Evolutionary conservation across 2,113 vertebrate genomes (phyloP).

Genomic region (Amphiprion percula): DNA sequence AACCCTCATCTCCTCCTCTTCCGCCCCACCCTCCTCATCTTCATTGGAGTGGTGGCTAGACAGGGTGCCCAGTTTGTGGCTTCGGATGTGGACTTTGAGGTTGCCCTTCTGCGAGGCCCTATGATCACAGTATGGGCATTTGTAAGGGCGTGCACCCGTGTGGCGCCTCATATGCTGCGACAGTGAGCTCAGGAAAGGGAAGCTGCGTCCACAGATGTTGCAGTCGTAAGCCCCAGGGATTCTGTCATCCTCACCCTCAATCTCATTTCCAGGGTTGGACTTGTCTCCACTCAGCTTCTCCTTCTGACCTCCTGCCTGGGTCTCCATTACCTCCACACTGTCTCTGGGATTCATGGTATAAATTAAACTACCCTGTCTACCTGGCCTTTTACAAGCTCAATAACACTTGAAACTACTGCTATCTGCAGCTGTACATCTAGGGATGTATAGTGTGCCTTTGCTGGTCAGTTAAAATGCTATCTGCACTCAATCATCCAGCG

Average conservation of each 20-base stretch:
- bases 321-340: constrained; percentile 78
- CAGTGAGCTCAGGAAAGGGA: constrained; percentile 95
- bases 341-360: constrained; percentile 84
- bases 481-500: constrained; percentile 52
- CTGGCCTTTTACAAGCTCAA: constrained; percentile 45
- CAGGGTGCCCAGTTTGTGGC: constrained; percentile 92
- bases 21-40: constrained; percentile 83
- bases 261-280: constrained; percentile 64
- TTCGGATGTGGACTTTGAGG: constrained; percentile 96
- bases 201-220: constrained; percentile 94
- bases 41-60: constrained; percentile 88
- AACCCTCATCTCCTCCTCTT: constrained; percentile 86
- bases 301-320: constrained; percentile 60
- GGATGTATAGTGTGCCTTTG: constrained; percentile 39
- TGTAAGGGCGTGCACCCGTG: constrained; percentile 95
- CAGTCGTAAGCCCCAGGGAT: constrained; percentile 86
- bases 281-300: constrained; percentile 75
- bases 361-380: constrained; percentile 29
- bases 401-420: constrained; percentile 65
- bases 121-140: constrained; percentile 97
- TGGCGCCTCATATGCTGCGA: constrained; percentile 98
- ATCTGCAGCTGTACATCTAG: constrained; percentile 79
- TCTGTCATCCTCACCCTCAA: constrained; percentile 84
- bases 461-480: constrained; percentile 42
- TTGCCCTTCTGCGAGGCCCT: constrained; percentile 96